Percentiles rank a stretch among this genome's conserved stretches.
These are phyloP conservation scores for Pelosia muscerda DNA, from an alignment of 2,888 invertebrate species.

Conservation along the genomic window DNA sequence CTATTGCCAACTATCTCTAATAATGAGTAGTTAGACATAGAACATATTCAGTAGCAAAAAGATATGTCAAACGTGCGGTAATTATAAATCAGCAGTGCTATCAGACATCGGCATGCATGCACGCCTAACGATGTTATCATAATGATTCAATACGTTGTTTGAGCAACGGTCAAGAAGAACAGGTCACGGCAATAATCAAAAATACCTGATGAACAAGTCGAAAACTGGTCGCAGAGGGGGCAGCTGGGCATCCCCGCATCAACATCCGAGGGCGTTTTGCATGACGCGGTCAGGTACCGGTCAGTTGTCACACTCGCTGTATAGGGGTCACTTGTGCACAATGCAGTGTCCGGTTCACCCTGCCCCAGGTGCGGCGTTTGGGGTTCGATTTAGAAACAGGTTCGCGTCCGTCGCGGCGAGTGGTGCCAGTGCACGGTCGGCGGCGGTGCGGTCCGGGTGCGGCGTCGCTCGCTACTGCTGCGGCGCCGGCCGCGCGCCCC, in stretches of 20 bases:
- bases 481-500: constrained; percentile 66
- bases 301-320: constrained; percentile 71
- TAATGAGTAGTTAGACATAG: constrained; percentile 7
- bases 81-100: constrained; percentile 41
- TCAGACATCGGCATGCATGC: constrained; percentile 38
- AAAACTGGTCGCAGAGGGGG: constrained; percentile 73
- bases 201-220: constrained; percentile 82
- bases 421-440: constrained; percentile 60
- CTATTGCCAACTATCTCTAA: neutral
- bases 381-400: constrained; percentile 67
- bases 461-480: constrained; percentile 79
- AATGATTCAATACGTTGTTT: constrained; percentile 59
- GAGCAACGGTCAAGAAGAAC: constrained; percentile 54
- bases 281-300: constrained; percentile 76
- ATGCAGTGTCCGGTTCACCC: constrained; percentile 74
- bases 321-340: constrained; percentile 81
- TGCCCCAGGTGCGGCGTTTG: constrained; percentile 56
- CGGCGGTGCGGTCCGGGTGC: constrained; percentile 83
- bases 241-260: constrained; percentile 78
- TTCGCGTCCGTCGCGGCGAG: constrained; percentile 48
- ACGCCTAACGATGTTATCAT: constrained; percentile 51
- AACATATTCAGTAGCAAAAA: constrained; percentile 28
- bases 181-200: constrained; percentile 61
- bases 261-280: constrained; percentile 78
- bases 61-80: constrained; percentile 32